Evolutionary conservation across 2,797 vertebrate species (phyloP).

Genomic region (Fistularia tabacaria): DNA sequence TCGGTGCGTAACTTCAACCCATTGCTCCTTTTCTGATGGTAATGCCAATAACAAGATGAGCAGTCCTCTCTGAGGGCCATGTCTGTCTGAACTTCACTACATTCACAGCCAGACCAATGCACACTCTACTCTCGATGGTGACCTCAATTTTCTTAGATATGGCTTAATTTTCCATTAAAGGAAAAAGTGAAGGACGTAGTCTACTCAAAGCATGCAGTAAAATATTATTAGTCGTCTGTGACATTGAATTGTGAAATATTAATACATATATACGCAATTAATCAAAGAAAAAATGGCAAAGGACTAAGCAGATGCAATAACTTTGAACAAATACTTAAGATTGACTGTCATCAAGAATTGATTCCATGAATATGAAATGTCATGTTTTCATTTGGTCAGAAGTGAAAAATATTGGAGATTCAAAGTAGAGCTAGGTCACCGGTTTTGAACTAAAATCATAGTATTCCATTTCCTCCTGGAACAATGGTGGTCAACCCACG

Average conservation of each 20-base stretch:
- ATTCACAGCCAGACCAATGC: conserved; percentile 50
- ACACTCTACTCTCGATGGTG: conserved; percentile 58
- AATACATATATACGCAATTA: conserved; percentile 8
- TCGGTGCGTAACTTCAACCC: conserved; percentile 75
- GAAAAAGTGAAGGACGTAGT: conserved; percentile 64
- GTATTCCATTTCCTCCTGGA: conserved; percentile 10
- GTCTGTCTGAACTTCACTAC: conserved; percentile 58
- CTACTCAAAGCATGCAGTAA: conserved; percentile 59
- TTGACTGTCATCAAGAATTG: no score
- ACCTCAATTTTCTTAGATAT: conserved; percentile 72
- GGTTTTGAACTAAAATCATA: conserved; percentile 1
- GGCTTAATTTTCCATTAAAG: conserved; percentile 52
- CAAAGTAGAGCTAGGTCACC: background rate
- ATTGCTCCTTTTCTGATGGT: conserved; percentile 64
- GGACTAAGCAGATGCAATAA: no score
- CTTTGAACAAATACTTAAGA: no score
- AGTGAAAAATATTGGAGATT: no score
- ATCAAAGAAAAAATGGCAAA: no score
- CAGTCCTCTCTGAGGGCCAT: conserved; percentile 53
- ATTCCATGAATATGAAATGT: no score
- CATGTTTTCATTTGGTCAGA: no score
- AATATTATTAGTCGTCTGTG: conserved; percentile 57
- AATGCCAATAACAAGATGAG: conserved; percentile 72
- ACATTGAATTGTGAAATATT: conserved; percentile 55
- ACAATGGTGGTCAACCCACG: conserved; percentile 5